Percentiles rank a stretch among this genome's conserved stretches.
Evolutionary conservation across 1,140 invertebrate species (phyloP).

Genomic region (Tribolium madens): DNA sequence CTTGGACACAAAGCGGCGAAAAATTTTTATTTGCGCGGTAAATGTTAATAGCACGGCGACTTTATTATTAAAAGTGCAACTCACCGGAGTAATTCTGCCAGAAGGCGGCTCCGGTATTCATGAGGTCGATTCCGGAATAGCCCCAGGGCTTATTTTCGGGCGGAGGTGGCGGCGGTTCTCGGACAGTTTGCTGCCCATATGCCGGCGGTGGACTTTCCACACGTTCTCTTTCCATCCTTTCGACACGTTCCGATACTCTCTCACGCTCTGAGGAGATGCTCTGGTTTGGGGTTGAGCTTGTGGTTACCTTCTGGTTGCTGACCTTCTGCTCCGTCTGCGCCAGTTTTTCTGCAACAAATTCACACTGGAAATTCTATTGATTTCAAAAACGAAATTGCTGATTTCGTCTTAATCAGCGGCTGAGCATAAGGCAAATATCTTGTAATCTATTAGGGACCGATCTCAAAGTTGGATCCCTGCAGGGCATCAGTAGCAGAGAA

Average conservation of each 20-base stretch:
- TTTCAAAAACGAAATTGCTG: no score
- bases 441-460: constrained; percentile 51
- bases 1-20: background rate
- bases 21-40: background rate
- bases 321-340: constrained; percentile 56
- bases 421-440: constrained; percentile 47
- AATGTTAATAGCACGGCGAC: constrained; percentile 13
- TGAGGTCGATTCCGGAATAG: constrained; percentile 79
- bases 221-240: constrained; percentile 58
- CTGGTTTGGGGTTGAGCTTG: constrained; percentile 28
- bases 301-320: constrained; percentile 49
- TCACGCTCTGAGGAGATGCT: constrained; percentile 41
- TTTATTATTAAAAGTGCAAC: constrained; percentile 53
- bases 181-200: constrained; percentile 49
- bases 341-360: constrained; percentile 59
- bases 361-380: no score
- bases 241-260: constrained; percentile 50
- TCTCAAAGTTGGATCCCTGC: constrained; percentile 48
- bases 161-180: constrained; percentile 63
- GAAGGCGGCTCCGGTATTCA: constrained; percentile 82
- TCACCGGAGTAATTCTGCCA: constrained; percentile 91
- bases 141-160: constrained; percentile 77
- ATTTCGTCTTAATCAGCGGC: constrained; percentile 1
- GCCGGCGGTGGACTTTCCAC: constrained; percentile 54
- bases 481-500: constrained; percentile 43